Conservation (phyloP, 2,113 vertebrate species). For the Antennarius striatus region DNA sequence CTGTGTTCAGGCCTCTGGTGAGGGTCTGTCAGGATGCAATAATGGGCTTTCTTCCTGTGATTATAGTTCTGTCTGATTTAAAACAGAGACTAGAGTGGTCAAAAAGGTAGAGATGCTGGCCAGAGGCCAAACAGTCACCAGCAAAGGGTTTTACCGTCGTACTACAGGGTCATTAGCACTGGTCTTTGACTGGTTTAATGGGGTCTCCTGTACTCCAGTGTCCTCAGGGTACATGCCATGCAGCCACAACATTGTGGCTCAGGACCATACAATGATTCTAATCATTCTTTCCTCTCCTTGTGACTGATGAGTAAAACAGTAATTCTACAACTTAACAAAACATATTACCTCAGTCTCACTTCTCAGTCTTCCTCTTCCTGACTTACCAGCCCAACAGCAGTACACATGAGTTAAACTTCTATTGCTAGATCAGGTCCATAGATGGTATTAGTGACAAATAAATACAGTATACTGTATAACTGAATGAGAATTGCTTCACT, state of each 20-base stretch:
- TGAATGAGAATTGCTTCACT: no score
- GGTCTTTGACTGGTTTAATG: constrained; percentile 7
- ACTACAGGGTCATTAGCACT: constrained; percentile 19
- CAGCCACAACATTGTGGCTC: not conserved
- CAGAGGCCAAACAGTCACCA: constrained; percentile 43
- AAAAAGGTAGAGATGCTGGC: constrained; percentile 45
- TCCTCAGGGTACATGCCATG: constrained; percentile 1
- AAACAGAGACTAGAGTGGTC: constrained; percentile 36
- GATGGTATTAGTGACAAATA: no score
- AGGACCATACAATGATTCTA: not conserved
- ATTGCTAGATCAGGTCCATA: no score
- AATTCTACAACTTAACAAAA: no score
- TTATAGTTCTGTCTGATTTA: constrained; percentile 66
- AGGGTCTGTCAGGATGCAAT: constrained; percentile 61
- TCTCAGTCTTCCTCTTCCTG: no score
- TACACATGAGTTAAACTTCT: no score
- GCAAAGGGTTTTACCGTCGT: constrained; percentile 24
- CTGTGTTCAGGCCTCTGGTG: constrained; percentile 53
- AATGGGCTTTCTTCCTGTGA: constrained; percentile 63
- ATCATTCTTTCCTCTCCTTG: not conserved
- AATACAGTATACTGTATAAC: no score
- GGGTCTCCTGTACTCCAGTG: constrained; percentile 8
- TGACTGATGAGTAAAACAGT: no score
- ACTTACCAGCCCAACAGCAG: no score
- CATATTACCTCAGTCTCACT: no score